Conservation (phyloP, 2,797 vertebrate species). For the Echiichthys vipera region DNA sequence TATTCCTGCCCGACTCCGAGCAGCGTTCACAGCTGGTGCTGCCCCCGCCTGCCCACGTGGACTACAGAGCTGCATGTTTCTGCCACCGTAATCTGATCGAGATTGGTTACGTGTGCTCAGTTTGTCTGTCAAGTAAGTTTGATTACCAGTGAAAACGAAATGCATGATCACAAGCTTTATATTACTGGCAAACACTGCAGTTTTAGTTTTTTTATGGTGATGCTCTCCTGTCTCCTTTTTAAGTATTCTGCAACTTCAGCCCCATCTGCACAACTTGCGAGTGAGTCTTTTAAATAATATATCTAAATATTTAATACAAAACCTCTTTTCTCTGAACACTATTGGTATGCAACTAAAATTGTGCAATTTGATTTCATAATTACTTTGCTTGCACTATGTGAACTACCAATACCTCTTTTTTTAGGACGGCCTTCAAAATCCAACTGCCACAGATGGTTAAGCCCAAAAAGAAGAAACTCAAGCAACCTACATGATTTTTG, state of each 20-base stretch:
- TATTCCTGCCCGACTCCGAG: constrained; percentile 95
- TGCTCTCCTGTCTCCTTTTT: constrained; percentile 5
- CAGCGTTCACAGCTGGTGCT: constrained; percentile 93
- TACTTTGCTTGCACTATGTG: background rate
- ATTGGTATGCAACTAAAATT: background rate
- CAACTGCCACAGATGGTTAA: constrained; percentile 95
- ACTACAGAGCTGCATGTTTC: constrained; percentile 98
- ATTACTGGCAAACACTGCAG: background rate
- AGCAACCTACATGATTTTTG: constrained; percentile 78
- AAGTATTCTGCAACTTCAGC: constrained; percentile 99
- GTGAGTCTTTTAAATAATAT: constrained; percentile 83
- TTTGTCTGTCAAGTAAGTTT: constrained; percentile 96
- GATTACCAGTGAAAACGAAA: background rate
- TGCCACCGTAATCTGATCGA: constrained; percentile 97
- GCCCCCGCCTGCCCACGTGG: constrained; percentile 92
- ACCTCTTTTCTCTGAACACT: background rate
- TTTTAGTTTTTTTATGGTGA: background rate
- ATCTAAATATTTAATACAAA: background rate
- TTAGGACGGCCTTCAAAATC: constrained; percentile 97
- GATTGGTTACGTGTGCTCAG: constrained; percentile 97
- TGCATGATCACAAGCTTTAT: background rate
- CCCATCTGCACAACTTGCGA: constrained; percentile 99
- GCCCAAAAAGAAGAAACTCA: constrained; percentile 96
- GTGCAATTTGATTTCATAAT: background rate
- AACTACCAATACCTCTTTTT: constrained; percentile 9